Conservation (phyloP, 2,797 vertebrate genomes). For the Chaunax sp. region DNA sequence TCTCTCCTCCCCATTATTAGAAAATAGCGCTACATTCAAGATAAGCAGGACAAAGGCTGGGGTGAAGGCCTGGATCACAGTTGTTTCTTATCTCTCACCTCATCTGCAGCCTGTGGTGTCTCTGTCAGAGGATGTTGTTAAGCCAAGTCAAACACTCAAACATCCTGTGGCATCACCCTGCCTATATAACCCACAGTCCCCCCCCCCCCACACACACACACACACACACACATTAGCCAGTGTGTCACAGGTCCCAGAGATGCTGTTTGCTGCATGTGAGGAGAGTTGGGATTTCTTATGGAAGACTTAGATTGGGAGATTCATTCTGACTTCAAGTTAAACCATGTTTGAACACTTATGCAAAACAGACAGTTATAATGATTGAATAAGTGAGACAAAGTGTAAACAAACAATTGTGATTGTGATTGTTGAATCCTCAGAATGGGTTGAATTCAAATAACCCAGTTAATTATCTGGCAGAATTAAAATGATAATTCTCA, state of each 20-base stretch:
- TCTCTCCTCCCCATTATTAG: slow-evolving; percentile 73
- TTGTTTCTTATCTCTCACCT: slow-evolving; percentile 80
- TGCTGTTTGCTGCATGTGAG: slow-evolving; percentile 30
- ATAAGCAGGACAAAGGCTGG: slow-evolving; percentile 82
- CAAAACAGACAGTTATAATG: no score
- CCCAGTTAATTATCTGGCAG: slow-evolving; percentile 11
- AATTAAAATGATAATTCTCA: slow-evolving; percentile 8
- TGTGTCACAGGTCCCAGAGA: slow-evolving; percentile 43
- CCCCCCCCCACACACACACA: slow-evolving; percentile 35
- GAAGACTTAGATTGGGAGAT: not conserved
- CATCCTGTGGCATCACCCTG: slow-evolving; percentile 82
- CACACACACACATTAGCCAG: slow-evolving; percentile 38
- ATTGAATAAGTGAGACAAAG: not conserved
- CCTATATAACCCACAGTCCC: slow-evolving; percentile 33
- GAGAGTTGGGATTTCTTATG: slow-evolving; percentile 9
- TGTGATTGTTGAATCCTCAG: not conserved
- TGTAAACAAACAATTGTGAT: not conserved
- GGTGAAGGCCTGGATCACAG: slow-evolving; percentile 76
- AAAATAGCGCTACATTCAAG: slow-evolving; percentile 74
- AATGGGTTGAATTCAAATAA: not conserved
- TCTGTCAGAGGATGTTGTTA: slow-evolving; percentile 87
- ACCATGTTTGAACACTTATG: not conserved
- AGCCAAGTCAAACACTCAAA: slow-evolving; percentile 87
- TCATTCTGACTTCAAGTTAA: not conserved
- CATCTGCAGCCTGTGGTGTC: slow-evolving; percentile 82